Conservation (phyloP, 2,113 vertebrate species). For the Edolisoma coerulescens region DNA sequence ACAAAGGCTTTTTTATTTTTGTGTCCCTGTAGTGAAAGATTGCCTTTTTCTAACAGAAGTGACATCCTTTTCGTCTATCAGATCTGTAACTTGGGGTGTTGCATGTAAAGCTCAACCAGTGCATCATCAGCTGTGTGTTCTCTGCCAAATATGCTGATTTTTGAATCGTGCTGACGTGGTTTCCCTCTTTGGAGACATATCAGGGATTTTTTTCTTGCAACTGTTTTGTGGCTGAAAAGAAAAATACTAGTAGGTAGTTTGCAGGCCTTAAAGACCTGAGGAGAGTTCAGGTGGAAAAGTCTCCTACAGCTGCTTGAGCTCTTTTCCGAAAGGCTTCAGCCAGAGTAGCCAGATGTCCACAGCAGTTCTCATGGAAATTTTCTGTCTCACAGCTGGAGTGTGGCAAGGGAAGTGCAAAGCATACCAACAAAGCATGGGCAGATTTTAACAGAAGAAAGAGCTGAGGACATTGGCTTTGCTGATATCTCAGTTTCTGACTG, state of each 20-base stretch:
- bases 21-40: background rate
- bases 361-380: background rate
- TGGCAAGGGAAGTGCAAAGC: background rate
- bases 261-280: background rate
- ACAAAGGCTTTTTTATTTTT: background rate
- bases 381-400: background rate
- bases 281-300: background rate
- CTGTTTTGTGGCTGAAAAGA: background rate
- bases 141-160: background rate
- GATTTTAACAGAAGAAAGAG: background rate
- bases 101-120: background rate
- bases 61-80: background rate
- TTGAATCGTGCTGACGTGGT: rapidly evolving
- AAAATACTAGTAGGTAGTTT: background rate
- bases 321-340: background rate
- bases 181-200: background rate
- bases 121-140: background rate
- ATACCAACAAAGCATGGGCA: background rate
- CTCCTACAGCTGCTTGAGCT: background rate
- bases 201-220: background rate
- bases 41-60: background rate
- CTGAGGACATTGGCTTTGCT: background rate
- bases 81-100: background rate
- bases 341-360: background rate
- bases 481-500: background rate